A percentile compares a stretch with the other conserved stretches of the same genome.
Evolutionary conservation across 1,140 invertebrate species (phyloP).

Genomic region (Brachionus manjavacas): DNA sequence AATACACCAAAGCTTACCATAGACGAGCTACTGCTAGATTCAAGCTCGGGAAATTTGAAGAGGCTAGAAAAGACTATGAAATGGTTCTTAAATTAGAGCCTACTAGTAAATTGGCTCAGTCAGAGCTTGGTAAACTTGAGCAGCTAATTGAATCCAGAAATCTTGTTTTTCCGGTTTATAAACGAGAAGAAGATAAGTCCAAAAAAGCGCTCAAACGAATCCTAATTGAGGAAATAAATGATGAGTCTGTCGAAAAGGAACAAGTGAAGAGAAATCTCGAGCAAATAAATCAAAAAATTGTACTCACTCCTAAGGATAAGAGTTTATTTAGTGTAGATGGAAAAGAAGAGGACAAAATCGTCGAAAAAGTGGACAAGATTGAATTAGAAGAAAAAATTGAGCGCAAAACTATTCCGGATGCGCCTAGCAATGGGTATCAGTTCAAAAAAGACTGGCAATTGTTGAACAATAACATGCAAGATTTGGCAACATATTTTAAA

Average conservation of each 20-base stretch:
- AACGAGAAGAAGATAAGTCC: slow-evolving; percentile 49
- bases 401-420: background rate
- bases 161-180: slow-evolving; percentile 47
- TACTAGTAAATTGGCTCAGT: slow-evolving; percentile 61
- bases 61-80: slow-evolving; percentile 67
- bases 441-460: slow-evolving; percentile 41
- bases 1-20: slow-evolving; percentile 74
- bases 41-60: slow-evolving; percentile 61
- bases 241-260: background rate
- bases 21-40: slow-evolving; percentile 68
- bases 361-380: background rate
- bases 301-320: background rate
- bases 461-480: background rate
- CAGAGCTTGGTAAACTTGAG: slow-evolving; percentile 63
- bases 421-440: slow-evolving; percentile 24
- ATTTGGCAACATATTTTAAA: slow-evolving; percentile 26
- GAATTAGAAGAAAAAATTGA: background rate
- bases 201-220: slow-evolving; percentile 51
- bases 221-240: slow-evolving; percentile 51
- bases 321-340: background rate
- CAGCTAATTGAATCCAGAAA: slow-evolving; percentile 48
- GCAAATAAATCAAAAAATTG: slow-evolving; percentile 6
- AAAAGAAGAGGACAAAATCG: background rate
- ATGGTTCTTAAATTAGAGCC: slow-evolving; percentile 68
- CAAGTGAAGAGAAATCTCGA: slow-evolving; percentile 19